Evolutionary conservation across 2,797 vertebrate species (phyloP), one percentile per base, ranked within the genome.

Genomic region (Babyrousa celebensis): DNA sequence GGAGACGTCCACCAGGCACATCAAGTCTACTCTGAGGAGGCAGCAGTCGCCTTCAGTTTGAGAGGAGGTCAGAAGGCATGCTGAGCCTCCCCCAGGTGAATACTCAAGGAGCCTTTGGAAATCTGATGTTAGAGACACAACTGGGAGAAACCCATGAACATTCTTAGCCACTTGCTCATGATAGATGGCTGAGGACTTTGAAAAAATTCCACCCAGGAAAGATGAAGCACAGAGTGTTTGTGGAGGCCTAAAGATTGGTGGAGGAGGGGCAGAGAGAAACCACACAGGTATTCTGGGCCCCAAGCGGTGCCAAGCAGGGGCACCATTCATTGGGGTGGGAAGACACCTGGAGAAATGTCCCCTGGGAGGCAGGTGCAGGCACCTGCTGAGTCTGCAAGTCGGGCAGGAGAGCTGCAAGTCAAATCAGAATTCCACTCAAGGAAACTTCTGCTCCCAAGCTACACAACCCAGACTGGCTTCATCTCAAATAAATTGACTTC

Each of bases 221-320:
- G n/a, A 84, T 71, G 14, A 43, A 78, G 12, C 43, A 27, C 29
- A 52, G 6, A 56, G 12, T 18, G 2, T 75, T 54, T 36, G 29
- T 21, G 84, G n/a, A 65, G 56, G 21, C 23, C 3, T 6, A 65
- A 17, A 36, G 36, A 4, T 36, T 48, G 3, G 12, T 32, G 18
- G 5, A 52, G 12, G 25, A 18, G 7, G 36, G 63, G n/a, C 40
- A 43, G 29, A 60, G 54, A 90, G 21, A 79, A 71, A 56, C 0
- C 5, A 4, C 15, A 54, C 3, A 40, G 43, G 17, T 80, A 17
- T 36, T 21, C 65, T 48, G 43, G 15, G 15, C 3, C 48, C 78
- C 10, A 10, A 0, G 14, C 5, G 5, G 12, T 14, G 48, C 20
- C 2, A 32, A 70, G 27, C 5, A 56, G 23, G n/a, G 20, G 8